These are phyloP conservation scores for Ophion slaviceki DNA, from an alignment of 2,888 invertebrate species.

Conservation along the genomic window DNA sequence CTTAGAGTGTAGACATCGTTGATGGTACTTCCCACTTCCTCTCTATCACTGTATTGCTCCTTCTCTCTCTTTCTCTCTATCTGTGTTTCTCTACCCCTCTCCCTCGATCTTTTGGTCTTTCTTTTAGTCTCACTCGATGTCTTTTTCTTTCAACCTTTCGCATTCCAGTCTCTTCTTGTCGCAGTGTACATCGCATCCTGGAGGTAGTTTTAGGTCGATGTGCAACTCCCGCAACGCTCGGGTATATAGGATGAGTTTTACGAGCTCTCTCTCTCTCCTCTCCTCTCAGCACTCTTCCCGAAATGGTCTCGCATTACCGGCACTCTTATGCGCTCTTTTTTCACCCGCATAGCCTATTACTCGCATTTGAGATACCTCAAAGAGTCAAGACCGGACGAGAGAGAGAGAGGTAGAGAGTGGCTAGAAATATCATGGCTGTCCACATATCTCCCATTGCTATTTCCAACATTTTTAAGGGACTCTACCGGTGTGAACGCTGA, in stretches of 20 bases:
- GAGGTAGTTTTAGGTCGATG: slow-evolving; percentile 35
- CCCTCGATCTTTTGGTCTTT: background rate
- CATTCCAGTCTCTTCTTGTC: slow-evolving; percentile 39
- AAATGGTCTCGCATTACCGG: slow-evolving; percentile 55
- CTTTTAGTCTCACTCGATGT: background rate
- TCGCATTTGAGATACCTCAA: slow-evolving; percentile 31
- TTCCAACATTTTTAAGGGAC: background rate
- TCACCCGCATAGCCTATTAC: slow-evolving; percentile 3
- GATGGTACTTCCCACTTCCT: slow-evolving; percentile 12
- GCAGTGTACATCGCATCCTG: slow-evolving; percentile 17
- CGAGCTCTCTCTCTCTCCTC: slow-evolving; percentile 17
- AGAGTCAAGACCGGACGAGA: background rate
- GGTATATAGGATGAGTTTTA: slow-evolving; percentile 46
- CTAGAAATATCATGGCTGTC: background rate
- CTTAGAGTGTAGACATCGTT: slow-evolving; percentile 35
- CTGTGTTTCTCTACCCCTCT: background rate
- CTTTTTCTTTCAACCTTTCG: background rate
- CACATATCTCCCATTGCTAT: background rate
- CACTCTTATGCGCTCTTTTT: slow-evolving; percentile 16
- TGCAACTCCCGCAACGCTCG: slow-evolving; percentile 14
- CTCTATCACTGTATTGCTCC: background rate
- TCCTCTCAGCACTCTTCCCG: slow-evolving; percentile 27
- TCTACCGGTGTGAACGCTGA: too few relatives aligned
- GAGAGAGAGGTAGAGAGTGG: background rate
- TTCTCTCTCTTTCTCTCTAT: background rate